Percentiles rank a stretch among this genome's conserved stretches.
phyloP scores from a whole-genome alignment of 2,113 vertebrate species.

The Gobius niger region DNA sequence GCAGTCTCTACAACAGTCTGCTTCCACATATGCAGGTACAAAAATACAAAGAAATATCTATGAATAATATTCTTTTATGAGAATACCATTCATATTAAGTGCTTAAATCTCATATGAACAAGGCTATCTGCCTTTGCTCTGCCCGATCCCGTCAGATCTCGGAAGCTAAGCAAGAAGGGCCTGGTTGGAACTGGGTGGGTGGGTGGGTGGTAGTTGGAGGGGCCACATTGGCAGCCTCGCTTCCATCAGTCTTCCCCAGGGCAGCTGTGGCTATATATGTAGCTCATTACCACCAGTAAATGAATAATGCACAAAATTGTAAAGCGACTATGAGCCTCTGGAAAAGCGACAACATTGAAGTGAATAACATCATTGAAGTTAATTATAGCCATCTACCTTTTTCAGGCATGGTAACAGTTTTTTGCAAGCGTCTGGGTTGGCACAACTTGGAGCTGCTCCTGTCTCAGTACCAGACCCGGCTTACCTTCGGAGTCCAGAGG shows the following conservation, averaged over 20 bases:
- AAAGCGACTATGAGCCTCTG: too few relatives aligned
- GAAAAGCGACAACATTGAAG: background rate
- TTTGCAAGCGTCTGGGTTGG: slow-evolving; percentile 94
- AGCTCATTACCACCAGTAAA: too few relatives aligned
- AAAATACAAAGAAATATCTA: background rate
- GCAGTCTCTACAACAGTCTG: slow-evolving; percentile 96
- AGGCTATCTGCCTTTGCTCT: too few relatives aligned
- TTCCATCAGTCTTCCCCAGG: too few relatives aligned
- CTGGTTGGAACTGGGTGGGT: too few relatives aligned
- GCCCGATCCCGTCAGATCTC: too few relatives aligned
- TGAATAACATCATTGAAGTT: background rate
- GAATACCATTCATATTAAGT: background rate
- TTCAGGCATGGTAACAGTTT: slow-evolving; percentile 93
- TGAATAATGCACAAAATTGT: too few relatives aligned
- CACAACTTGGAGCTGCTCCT: slow-evolving; percentile 96
- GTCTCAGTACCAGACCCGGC: slow-evolving; percentile 93
- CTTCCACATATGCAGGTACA: slow-evolving; percentile 91
- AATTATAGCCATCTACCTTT: background rate
- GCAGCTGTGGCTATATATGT: too few relatives aligned
- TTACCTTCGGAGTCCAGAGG: slow-evolving; percentile 92
- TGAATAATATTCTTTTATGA: background rate
- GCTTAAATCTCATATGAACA: background rate
- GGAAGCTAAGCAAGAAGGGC: too few relatives aligned
- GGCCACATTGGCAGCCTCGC: too few relatives aligned
- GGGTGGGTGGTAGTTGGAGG: too few relatives aligned